Conservation (phyloP, 2,113 vertebrate genomes). For the Sterna hirundo region DNA sequence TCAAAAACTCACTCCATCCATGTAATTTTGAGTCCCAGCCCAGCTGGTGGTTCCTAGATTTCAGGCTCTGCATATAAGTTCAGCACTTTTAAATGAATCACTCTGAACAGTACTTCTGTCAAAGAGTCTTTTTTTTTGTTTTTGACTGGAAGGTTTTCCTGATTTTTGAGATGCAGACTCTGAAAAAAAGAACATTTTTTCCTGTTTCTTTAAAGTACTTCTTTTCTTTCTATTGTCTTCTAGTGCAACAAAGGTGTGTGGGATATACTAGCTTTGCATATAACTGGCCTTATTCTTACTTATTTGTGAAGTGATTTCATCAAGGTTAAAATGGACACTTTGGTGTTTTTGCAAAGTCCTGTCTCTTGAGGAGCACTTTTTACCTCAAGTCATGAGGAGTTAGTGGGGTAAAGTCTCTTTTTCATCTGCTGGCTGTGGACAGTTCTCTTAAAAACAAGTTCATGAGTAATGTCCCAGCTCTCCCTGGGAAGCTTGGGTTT, state of each 20-base stretch:
- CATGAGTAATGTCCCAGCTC: background rate
- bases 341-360: background rate
- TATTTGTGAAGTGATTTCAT: conserved; percentile 34
- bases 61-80: conserved; percentile 64
- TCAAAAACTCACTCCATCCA: conserved; percentile 44
- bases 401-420: background rate
- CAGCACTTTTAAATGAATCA: conserved; percentile 70
- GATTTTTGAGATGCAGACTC: conserved; percentile 36
- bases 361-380: background rate
- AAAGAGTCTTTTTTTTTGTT: conserved; percentile 31
- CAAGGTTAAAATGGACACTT: conserved; percentile 38
- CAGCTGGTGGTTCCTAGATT: conserved; percentile 65
- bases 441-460: background rate
- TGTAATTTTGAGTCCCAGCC: conserved; percentile 66
- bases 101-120: conserved; percentile 61
- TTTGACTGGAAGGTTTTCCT: conserved; percentile 21
- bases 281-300: background rate
- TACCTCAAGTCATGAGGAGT: background rate
- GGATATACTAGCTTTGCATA: background rate
- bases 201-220: background rate
- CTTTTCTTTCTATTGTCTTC: background rate
- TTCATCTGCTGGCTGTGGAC: background rate
- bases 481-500: background rate
- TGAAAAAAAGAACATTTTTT: conserved; percentile 37
- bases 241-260: background rate